Percentiles rank a stretch among this genome's conserved stretches.
Conservation (phyloP, 1,140 invertebrate species). For the Lucilia cuprina region DNA sequence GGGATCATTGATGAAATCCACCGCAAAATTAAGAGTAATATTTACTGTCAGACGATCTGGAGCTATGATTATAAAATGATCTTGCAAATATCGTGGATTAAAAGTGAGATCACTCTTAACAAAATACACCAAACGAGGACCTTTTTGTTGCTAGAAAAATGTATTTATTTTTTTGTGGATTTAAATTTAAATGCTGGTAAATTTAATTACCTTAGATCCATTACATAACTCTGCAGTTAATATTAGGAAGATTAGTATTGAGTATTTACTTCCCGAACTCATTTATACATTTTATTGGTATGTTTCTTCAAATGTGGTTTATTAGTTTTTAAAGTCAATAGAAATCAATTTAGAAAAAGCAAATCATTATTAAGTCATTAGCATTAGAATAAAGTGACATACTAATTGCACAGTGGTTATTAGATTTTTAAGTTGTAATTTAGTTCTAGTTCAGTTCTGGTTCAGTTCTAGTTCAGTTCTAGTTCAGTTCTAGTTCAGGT, state of each 20-base stretch:
- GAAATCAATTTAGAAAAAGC: too few species aligned
- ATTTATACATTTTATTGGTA: too few species aligned
- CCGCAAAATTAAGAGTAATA: background rate
- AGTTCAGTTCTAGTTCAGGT: too few species aligned
- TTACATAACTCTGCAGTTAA: background rate
- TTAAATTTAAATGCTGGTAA: background rate
- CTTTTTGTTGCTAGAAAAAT: background rate
- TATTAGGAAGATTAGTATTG: background rate
- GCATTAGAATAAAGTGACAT: too few species aligned
- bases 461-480: too few species aligned
- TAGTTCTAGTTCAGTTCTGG: too few species aligned
- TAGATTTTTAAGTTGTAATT: too few species aligned
- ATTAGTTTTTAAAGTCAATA: too few species aligned
- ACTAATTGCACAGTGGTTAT: too few species aligned
- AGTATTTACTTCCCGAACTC: too few species aligned
- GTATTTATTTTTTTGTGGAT: background rate
- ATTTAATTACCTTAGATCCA: background rate
- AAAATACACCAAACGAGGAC: background rate
- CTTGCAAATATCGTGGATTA: slow-evolving; percentile 19
- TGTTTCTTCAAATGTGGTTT: too few species aligned
- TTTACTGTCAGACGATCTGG: background rate
- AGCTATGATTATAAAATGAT: background rate
- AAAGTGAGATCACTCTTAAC: background rate
- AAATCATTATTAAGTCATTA: too few species aligned
- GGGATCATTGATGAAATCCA: background rate